Evolutionary conservation across 2,113 vertebrate genomes (phyloP).

Genomic region (Grammatotria lemairii): DNA sequence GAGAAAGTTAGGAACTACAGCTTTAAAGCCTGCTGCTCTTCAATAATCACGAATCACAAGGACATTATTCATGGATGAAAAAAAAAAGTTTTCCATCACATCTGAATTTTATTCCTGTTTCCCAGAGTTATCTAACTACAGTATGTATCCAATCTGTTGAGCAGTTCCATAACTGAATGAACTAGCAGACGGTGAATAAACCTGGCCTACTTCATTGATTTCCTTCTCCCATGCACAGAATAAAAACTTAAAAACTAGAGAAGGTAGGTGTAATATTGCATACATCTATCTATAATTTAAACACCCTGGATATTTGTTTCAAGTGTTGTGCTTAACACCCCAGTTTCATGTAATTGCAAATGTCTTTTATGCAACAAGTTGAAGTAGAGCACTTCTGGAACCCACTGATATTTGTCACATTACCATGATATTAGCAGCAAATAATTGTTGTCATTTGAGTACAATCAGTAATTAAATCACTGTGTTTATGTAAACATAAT

Average conservation of each 20-base stretch:
- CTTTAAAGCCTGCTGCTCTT: not conserved
- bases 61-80: not conserved
- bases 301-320: not conserved
- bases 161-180: not conserved
- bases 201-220: not conserved
- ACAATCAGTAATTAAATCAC: conserved; percentile 3
- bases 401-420: conserved; percentile 12
- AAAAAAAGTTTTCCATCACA: not conserved
- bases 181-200: not conserved
- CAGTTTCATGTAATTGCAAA: not conserved
- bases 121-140: not conserved
- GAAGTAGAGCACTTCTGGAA: conserved; percentile 7
- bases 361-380: not conserved
- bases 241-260: not conserved
- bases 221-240: not conserved
- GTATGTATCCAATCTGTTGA: not conserved
- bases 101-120: not conserved
- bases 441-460: conserved; percentile 10
- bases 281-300: not conserved
- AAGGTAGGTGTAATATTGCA: not conserved
- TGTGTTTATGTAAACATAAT: conserved; percentile 9
- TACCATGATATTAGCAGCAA: conserved; percentile 21
- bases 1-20: not conserved
- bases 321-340: not conserved
- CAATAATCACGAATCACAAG: not conserved